These are phyloP conservation scores for Oasisia sp. DNA, from an alignment of 2,888 invertebrate genomes.

Conservation along the genomic window DNA sequence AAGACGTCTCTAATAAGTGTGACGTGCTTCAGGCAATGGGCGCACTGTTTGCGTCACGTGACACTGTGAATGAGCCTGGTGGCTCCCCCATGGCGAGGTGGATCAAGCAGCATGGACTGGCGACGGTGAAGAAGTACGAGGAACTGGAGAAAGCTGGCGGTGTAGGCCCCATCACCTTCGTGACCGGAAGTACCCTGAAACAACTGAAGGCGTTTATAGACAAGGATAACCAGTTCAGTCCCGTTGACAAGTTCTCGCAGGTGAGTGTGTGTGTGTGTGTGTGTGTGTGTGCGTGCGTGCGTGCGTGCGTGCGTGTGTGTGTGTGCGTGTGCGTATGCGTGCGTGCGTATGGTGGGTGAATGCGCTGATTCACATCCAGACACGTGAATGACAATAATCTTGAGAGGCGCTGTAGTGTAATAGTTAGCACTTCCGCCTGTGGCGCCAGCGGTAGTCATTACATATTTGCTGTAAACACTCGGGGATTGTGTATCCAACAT, in stretches of 20 bases:
- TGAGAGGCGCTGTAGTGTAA: no score
- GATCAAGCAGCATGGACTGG: conserved; percentile 86
- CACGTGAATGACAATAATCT: no score
- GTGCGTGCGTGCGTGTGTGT: no score
- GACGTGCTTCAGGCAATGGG: conserved; percentile 81
- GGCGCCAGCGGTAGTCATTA: no score
- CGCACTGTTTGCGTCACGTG: conserved; percentile 83
- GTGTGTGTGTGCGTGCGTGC: no score
- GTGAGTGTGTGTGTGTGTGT: conserved; percentile 67
- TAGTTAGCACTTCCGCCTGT: no score
- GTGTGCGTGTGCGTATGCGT: no score
- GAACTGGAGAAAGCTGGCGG: conserved; percentile 65
- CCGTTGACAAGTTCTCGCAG: conserved; percentile 94
- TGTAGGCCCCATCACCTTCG: conserved; percentile 82
- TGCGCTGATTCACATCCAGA: no score
- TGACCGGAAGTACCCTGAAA: conserved; percentile 83
- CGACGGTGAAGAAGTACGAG: conserved; percentile 77
- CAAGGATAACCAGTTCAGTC: conserved; percentile 85
- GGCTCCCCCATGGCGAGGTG: conserved; percentile 90
- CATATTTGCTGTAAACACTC: no score
- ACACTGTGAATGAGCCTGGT: conserved; percentile 78
- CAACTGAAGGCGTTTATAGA: conserved; percentile 95
- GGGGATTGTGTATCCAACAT: no score
- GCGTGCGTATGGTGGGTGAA: no score
- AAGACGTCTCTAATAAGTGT: background rate